phyloP scores from a whole-genome alignment of 1,140 invertebrate species.

The Oryzaephilus surinamensis region DNA sequence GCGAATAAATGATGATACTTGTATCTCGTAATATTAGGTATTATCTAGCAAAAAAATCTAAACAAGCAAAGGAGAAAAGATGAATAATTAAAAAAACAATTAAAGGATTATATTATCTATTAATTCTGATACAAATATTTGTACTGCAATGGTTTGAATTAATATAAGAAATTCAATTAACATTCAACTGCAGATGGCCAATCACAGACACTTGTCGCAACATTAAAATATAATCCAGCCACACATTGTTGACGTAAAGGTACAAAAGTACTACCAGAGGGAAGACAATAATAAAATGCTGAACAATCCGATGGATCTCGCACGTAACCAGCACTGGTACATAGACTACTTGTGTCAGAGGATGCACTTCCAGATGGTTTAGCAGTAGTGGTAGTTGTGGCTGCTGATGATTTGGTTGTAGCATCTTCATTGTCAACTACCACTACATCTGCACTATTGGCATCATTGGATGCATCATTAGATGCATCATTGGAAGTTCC shows the following conservation, averaged over 20 bases:
- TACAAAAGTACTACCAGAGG: conserved; percentile 4
- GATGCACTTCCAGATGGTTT: background rate
- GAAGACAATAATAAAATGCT: conserved; percentile 6
- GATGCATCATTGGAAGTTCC: background rate
- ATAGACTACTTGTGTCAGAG: background rate
- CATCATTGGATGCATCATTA: background rate
- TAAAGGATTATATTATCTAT: no score
- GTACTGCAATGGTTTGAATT: no score
- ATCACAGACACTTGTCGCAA: conserved; percentile 8
- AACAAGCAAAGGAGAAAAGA: no score
- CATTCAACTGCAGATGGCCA: conserved; percentile 8
- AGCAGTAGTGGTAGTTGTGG: conserved; percentile 1
- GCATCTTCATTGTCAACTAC: no score
- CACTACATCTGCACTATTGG: background rate
- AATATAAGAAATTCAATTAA: no score
- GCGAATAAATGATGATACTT: no score
- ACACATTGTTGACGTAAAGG: conserved; percentile 6
- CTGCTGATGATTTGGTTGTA: no score
- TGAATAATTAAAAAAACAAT: no score
- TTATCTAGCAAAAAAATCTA: no score
- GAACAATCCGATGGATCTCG: conserved; percentile 6
- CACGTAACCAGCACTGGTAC: conserved; percentile 1
- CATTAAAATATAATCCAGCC: conserved; percentile 14
- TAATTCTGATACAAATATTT: no score
- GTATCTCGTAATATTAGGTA: no score